These are phyloP conservation scores for Acridotheres tristis DNA, from an alignment of 2,797 vertebrate genomes.

Conservation along the genomic window DNA sequence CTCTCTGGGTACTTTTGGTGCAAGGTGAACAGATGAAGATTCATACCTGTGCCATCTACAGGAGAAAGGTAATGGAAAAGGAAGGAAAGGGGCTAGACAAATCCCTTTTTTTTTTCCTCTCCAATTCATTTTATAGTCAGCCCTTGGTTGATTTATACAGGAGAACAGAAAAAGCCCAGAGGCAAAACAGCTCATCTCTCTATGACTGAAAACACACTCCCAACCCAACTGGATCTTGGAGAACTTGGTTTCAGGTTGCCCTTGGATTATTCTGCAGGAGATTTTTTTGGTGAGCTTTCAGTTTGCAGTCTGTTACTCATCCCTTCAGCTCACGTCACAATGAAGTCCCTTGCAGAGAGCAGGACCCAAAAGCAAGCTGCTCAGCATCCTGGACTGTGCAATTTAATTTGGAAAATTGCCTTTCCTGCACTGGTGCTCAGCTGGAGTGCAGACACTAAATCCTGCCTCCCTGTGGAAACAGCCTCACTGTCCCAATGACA, in stretches of 20 bases:
- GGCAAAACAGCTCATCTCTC: not conserved
- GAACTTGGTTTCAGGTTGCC: not conserved
- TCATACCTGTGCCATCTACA: not conserved
- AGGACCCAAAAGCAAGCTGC: conserved; percentile 40
- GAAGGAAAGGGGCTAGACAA: conserved; percentile 26
- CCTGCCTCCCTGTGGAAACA: not conserved
- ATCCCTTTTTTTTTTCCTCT: not conserved
- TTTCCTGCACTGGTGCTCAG: conserved; percentile 7
- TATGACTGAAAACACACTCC: not conserved
- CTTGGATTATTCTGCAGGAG: conserved; percentile 32
- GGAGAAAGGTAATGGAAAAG: not conserved
- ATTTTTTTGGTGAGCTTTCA: not conserved
- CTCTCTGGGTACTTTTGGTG: not conserved
- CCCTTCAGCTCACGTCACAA: conserved; percentile 16
- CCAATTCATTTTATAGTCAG: conserved; percentile 28
- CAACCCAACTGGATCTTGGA: not conserved
- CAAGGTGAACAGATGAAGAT: not conserved
- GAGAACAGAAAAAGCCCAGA: conserved; percentile 40
- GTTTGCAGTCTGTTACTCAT: conserved; percentile 35
- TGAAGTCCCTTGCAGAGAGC: conserved; percentile 35
- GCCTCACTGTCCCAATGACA: not conserved
- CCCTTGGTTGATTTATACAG: conserved; percentile 39
- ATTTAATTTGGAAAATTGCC: conserved; percentile 64
- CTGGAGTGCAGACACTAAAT: not conserved
- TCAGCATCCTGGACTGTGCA: conserved; percentile 17